phyloP scores from a whole-genome alignment of 2,113 vertebrate species.

The Tupaia tana region DNA sequence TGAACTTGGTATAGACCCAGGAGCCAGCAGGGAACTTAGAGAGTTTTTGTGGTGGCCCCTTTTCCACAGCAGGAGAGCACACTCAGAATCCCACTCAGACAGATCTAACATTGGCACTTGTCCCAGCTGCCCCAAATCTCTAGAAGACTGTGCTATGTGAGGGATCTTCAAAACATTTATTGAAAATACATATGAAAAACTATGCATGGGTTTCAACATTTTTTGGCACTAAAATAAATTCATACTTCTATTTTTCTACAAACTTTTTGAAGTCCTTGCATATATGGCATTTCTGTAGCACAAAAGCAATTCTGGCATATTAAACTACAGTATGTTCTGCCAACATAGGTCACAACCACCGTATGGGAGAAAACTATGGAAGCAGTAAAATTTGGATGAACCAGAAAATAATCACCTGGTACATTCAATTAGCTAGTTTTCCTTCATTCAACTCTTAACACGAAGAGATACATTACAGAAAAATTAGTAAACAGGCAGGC shows the following conservation, averaged over 20 bases:
- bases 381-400: constrained; percentile 51
- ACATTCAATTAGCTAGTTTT: constrained; percentile 29
- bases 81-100: not conserved
- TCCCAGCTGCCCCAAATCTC: not conserved
- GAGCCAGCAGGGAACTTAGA: not conserved
- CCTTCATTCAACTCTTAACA: not conserved
- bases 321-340: not conserved
- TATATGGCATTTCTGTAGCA: not conserved
- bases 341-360: not conserved
- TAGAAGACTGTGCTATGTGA: not conserved
- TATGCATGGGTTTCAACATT: too few relatives aligned
- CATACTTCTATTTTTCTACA: too few relatives aligned
- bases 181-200: too few relatives aligned
- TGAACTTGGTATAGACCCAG: not conserved
- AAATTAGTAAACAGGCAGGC: not conserved
- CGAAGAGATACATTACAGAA: constrained; percentile 11
- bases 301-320: not conserved
- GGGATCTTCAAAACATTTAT: too few relatives aligned
- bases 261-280: too few relatives aligned
- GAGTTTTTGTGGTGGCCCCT: not conserved
- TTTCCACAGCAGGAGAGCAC: not conserved
- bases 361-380: constrained; percentile 4
- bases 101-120: not conserved
- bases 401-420: constrained; percentile 38
- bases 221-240: too few relatives aligned